Evolutionary conservation across 92 coral and sea anemone species (phyloP), one percentile per base, ranked within the genome.

Genomic region (Zoanthus sansibaricus): DNA sequence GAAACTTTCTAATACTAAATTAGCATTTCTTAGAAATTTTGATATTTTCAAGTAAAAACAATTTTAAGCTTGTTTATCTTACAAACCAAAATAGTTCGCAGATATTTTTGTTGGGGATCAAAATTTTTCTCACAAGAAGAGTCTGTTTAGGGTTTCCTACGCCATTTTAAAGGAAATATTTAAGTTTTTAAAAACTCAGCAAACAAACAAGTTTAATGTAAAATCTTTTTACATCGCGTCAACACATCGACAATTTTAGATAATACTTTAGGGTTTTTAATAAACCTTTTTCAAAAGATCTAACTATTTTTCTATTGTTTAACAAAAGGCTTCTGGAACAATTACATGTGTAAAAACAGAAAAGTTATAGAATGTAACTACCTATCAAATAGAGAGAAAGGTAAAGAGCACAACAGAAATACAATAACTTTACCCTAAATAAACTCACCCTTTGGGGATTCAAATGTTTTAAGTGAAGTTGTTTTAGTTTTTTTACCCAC

Each of bases 61-160:
- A 66, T 62, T 62, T 75, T 66, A 66, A 80, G 75, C 85, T 80
- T 80, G 85, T 80, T 80, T 80, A 80, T 67, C 75, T 80, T 80
- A 80, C 61, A 80, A 80, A 80, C 85, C 52, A 64, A 80, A 80
- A 80, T 80, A 80, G 85, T 80, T 70, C 21, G 59, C 32, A 80
- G 75, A 80, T 80, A 80, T 80, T 80, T 80, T 80, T 68, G 75
- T 80, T 80, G 85, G 45, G 85, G 75, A 80, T 80, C 66, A 80
- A 66, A 80, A 44, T 80, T 78, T 47, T 62, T 80, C 85, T 67
- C 85, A 52, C 85, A 80, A 64, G 62, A 64, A 66, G 85, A 64
- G 32, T 42, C 85, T 80, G 85, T 80, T 80, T 80, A 47, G 61
- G 25, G 46, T 80, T 80, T 66, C 64, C 64, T 20, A 67, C 73